Evolutionary conservation across 1,140 invertebrate genomes (phyloP).

Genomic region (Calliopsis andreniformis): DNA sequence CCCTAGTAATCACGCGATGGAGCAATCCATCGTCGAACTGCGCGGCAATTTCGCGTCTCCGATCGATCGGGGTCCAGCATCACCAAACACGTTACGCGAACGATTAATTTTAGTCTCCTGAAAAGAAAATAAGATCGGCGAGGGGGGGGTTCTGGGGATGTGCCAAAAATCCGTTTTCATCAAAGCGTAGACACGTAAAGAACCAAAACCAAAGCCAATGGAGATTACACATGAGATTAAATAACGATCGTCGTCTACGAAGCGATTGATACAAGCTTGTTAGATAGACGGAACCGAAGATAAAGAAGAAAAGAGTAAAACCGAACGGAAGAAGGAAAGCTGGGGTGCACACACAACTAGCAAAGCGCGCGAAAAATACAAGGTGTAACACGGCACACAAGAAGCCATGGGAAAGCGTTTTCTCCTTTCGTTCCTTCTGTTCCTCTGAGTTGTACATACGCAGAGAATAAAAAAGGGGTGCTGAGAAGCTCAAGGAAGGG

Average conservation of each 20-base stretch:
- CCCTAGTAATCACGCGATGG: too few relatives aligned
- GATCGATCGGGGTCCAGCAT: slow-evolving; percentile 52
- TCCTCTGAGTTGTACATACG: too few relatives aligned
- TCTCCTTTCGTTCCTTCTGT: slow-evolving; percentile 6
- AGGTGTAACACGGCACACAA: slow-evolving; percentile 24
- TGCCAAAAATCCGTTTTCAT: slow-evolving; percentile 75
- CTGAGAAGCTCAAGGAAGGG: slow-evolving; percentile 66
- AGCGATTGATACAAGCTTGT: slow-evolving; percentile 15
- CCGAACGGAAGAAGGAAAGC: not conserved
- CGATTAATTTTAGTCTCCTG: slow-evolving; percentile 68
- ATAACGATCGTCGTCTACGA: slow-evolving; percentile 12
- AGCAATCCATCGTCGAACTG: too few relatives aligned
- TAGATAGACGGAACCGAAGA: not conserved
- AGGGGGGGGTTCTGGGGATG: slow-evolving; percentile 34
- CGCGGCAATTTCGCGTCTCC: too few relatives aligned
- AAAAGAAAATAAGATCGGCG: slow-evolving; percentile 71
- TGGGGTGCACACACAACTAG: slow-evolving; percentile 2
- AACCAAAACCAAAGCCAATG: slow-evolving; percentile 61
- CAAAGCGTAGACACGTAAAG: slow-evolving; percentile 64
- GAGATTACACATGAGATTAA: slow-evolving; percentile 8
- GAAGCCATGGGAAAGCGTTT: slow-evolving; percentile 56
- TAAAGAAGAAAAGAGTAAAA: not conserved
- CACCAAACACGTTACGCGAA: slow-evolving; percentile 78
- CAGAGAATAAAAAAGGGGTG: slow-evolving; percentile 44
- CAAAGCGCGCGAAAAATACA: slow-evolving; percentile 36